Base-by-base conservation (phyloP, 2,888 invertebrate genomes). In the Tachina grossa region DNA sequence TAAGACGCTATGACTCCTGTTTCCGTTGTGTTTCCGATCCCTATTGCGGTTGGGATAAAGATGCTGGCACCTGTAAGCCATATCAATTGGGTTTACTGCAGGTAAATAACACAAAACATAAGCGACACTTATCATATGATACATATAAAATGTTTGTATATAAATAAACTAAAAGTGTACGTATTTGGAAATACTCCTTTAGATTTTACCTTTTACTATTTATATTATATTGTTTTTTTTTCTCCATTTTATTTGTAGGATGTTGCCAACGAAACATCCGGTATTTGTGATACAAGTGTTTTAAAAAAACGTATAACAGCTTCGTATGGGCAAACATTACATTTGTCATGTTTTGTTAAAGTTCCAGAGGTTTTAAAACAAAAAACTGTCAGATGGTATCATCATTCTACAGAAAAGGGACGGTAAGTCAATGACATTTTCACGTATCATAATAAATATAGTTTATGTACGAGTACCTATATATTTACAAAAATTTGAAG, bases 31-130 rank as follows among this genome's bases (percentile, higher is more conserved):
- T 98, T 13, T 95, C 97, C 89, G 98, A 98, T 93, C 98, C 98
- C 0, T 98, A 98, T 92, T 98, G 98, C 91, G 98, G 98, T 51
- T 98, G 98, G 98, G 98, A 98, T 92, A 96, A 97, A 88, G 97
- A 98, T 88, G 95, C 95, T 22, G 96, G 96, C 85, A 95, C 96
- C 74, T 98, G 98, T 93, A 96, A 97, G 88, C 97, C 97, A 19
- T 98, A 97, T 92, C 95, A 95, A 89, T 95, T 97, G 87, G 97
- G 97, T 95, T 96, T 93, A 93, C 88, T 93, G 86, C 91, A 91
- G 90, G 91, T 90, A 87, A 89, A 88, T 87, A 41, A 22, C 22
- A 16, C 11, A 1, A 19, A 9, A 19, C 16, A 14, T n/a, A 22
- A 71, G 45, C n/a, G 43, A 19, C 57, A 45, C n/a, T 57, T 57